These are phyloP conservation scores for Procavia capensis DNA, from an alignment of 2,113 vertebrate species.

Conservation along the genomic window DNA sequence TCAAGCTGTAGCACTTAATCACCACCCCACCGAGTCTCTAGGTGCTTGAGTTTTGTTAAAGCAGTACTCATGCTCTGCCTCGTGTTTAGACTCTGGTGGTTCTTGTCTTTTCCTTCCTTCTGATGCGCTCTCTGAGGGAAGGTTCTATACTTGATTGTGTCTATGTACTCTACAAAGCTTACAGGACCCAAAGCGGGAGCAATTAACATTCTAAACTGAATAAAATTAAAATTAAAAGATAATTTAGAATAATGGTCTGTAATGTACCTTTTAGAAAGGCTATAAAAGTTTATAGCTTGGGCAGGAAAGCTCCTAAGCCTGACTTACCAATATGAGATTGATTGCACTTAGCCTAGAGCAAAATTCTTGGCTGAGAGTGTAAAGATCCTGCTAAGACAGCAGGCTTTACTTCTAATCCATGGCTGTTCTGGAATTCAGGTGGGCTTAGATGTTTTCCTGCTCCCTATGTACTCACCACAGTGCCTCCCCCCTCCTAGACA, in stretches of 20 bases:
- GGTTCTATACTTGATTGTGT: not conserved
- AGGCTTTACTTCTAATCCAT: not conserved
- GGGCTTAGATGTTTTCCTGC: not conserved
- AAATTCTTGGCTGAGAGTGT: not conserved
- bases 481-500: not conserved
- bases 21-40: not conserved
- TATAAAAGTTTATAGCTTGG: constrained; percentile 47
- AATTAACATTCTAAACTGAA: constrained; percentile 44
- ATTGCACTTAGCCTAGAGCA: not conserved
- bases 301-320: constrained; percentile 47
- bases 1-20: no score
- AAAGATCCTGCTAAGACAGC: not conserved
- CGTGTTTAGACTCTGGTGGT: not conserved
- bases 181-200: not conserved
- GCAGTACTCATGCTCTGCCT: not conserved
- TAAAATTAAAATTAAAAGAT: constrained; percentile 5
- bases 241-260: constrained; percentile 33
- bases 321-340: not conserved
- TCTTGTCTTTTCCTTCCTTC: not conserved
- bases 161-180: not conserved
- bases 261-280: constrained; percentile 37
- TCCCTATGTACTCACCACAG: not conserved
- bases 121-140: not conserved
- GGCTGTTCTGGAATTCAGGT: not conserved
- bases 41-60: not conserved